phyloP scores from a whole-genome alignment of 2,113 vertebrate species.

The Leucoraja erinaceus region DNA sequence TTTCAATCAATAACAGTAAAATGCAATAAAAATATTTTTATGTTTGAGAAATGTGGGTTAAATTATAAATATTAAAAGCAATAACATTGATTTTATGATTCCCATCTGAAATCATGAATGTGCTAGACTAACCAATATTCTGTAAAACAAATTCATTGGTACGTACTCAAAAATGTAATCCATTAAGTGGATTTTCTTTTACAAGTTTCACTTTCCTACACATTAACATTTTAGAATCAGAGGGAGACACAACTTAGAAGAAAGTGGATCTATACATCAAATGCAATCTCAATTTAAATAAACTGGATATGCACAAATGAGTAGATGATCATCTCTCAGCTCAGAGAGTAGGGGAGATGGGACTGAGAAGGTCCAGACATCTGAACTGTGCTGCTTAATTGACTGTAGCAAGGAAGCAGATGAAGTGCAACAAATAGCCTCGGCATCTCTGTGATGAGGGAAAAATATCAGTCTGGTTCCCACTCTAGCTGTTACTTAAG shows the following conservation, averaged over 20 bases:
- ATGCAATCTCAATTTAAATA: not conserved
- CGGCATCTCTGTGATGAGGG: not conserved
- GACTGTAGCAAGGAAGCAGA: not conserved
- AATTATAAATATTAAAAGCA: not conserved
- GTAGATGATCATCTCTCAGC: not conserved
- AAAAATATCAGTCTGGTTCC: no score
- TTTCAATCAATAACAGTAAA: not conserved
- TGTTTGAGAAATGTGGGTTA: not conserved
- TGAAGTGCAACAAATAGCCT: not conserved
- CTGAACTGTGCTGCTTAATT: not conserved
- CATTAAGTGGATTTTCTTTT: not conserved
- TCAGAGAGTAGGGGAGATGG: not conserved
- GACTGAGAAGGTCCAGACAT: not conserved
- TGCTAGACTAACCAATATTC: no score
- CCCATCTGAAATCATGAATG: no score
- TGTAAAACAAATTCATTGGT: no score
- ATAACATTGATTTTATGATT: not conserved
- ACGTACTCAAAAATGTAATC: no score
- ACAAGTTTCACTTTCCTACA: not conserved
- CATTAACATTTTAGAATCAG: not conserved
- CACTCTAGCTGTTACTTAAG: not conserved
- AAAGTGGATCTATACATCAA: not conserved
- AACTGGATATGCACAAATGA: not conserved
- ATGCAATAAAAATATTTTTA: not conserved
- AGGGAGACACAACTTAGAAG: not conserved